Evolutionary conservation across 2,888 invertebrate species (phyloP).

Genomic region (Saturnia pavonia): DNA sequence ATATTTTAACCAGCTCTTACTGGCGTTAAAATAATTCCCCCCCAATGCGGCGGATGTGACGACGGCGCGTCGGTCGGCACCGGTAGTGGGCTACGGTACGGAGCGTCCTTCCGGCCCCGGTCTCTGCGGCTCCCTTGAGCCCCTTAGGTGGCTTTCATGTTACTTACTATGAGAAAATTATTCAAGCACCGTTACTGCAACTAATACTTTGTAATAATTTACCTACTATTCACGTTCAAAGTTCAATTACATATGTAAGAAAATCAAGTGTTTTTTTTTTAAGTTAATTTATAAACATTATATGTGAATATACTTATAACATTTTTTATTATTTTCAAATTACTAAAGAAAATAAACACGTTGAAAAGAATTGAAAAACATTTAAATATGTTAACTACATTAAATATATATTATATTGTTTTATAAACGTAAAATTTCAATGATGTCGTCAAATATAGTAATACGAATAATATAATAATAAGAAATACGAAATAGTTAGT

Average conservation of each 20-base stretch:
- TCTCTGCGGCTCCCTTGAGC: conserved; percentile 46
- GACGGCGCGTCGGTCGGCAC: conserved; percentile 45
- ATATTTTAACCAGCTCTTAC: conserved; percentile 40
- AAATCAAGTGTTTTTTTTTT: too few species aligned
- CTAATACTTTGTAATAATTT: conserved; percentile 30
- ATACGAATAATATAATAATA: too few species aligned
- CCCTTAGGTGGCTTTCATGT: conserved; percentile 50
- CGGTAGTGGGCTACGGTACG: conserved; percentile 54
- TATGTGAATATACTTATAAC: too few species aligned
- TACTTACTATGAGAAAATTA: conserved; percentile 49
- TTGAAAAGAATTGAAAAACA: too few species aligned
- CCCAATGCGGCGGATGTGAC: conserved; percentile 53
- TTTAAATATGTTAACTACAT: too few species aligned
- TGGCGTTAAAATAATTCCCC: conserved; percentile 62
- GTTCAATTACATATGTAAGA: background rate
- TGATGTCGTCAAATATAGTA: too few species aligned
- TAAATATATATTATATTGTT: too few species aligned
- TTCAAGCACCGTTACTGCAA: conserved; percentile 44
- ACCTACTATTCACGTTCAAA: conserved; percentile 11
- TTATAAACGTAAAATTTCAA: too few species aligned
- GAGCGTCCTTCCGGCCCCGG: conserved; percentile 59
- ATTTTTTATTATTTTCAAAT: too few species aligned
- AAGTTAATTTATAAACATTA: too few species aligned
- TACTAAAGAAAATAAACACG: too few species aligned
- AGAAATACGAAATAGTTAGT: too few species aligned